phyloP scores from a whole-genome alignment of 2,113 vertebrate genomes.

The Progne subis region DNA sequence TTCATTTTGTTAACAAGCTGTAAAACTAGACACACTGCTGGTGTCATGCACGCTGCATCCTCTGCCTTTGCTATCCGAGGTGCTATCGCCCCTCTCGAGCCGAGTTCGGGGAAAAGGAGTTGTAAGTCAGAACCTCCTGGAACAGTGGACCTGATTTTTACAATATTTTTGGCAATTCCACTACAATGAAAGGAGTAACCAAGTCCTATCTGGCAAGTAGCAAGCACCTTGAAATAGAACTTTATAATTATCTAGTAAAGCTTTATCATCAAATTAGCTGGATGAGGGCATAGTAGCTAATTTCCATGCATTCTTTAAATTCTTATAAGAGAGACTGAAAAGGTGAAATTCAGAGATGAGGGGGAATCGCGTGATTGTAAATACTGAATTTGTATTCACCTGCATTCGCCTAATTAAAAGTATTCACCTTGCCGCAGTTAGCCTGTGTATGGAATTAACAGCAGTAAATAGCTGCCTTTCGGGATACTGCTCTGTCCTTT shows the following conservation, averaged over 20 bases:
- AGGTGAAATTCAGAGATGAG: not conserved
- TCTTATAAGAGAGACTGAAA: not conserved
- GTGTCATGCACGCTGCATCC: not conserved
- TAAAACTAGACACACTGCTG: not conserved
- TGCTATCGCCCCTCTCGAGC: not conserved
- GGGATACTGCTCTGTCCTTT: not conserved
- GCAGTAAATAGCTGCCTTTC: not conserved
- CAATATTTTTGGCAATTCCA: not conserved
- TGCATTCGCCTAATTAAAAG: not conserved
- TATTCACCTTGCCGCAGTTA: constrained; percentile 24
- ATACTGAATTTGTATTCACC: constrained; percentile 1
- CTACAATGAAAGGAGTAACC: not conserved
- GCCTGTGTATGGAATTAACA: not conserved
- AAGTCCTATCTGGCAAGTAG: not conserved
- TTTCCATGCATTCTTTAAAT: not conserved
- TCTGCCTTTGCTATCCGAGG: not conserved
- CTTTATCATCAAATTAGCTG: not conserved
- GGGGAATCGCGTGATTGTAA: not conserved
- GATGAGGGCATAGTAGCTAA: not conserved
- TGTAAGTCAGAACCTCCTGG: not conserved
- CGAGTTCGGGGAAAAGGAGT: not conserved
- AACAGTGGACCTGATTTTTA: not conserved
- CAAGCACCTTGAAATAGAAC: constrained; percentile 15
- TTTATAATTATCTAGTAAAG: not conserved
- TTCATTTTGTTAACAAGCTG: constrained; percentile 25